phyloP scores from a whole-genome alignment of 2,888 invertebrate genomes.

The Torymus auratus region DNA sequence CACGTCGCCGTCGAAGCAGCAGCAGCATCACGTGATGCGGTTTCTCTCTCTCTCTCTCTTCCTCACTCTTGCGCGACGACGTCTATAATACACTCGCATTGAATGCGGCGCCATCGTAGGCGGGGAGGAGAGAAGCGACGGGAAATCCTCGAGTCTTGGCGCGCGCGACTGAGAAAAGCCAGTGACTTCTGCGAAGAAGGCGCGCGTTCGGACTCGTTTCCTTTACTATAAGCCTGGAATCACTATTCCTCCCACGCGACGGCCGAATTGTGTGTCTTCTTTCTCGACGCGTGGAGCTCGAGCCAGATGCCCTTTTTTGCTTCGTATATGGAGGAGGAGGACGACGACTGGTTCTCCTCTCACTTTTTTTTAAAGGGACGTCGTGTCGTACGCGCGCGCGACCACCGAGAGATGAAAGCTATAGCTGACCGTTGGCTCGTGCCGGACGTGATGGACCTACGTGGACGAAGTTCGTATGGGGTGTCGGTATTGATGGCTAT shows the following conservation, averaged over 20 bases:
- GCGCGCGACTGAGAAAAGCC: constrained; percentile 44
- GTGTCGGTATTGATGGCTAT: too few relatives aligned
- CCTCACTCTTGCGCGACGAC: too few relatives aligned
- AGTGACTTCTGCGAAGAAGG: constrained; percentile 40
- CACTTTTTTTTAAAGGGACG: constrained; percentile 28
- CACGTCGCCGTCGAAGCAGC: too few relatives aligned
- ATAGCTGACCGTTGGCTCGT: background rate
- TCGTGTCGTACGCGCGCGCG: background rate
- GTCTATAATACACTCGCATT: too few relatives aligned
- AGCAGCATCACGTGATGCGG: too few relatives aligned
- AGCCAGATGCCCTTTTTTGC: too few relatives aligned
- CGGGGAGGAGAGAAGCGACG: background rate
- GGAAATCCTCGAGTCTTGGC: constrained; percentile 30
- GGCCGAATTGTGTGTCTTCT: constrained; percentile 6
- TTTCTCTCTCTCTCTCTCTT: too few relatives aligned
- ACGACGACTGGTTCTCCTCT: background rate
- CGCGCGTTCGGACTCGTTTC: background rate
- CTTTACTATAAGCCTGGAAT: constrained; percentile 28
- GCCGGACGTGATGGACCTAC: constrained; percentile 27
- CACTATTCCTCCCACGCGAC: constrained; percentile 55
- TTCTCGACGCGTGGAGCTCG: background rate
- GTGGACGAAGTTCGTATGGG: constrained; percentile 14
- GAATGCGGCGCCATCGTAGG: background rate
- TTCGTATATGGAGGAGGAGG: too few relatives aligned
- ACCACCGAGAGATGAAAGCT: constrained; percentile 19